Evolutionary conservation across 2,888 invertebrate species (phyloP).

Genomic region (Dusona sp.): DNA sequence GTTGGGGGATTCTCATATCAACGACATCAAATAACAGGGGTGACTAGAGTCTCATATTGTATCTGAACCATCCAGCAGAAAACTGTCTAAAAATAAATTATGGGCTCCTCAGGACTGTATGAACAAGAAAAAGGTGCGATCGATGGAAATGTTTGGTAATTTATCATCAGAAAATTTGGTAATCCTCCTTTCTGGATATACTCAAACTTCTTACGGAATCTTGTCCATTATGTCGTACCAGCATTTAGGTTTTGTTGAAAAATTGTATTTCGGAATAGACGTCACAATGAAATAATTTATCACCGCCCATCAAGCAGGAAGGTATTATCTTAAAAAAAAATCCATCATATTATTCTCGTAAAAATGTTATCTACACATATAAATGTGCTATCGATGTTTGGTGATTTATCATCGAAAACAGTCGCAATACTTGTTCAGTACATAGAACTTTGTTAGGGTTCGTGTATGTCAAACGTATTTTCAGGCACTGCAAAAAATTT

Average conservation of each 20-base stretch:
- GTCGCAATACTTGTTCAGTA: constrained; percentile 6
- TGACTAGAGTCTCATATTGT: too few species aligned
- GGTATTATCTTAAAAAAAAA: constrained; percentile 1
- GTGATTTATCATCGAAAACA: constrained; percentile 46
- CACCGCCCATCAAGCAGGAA: background rate
- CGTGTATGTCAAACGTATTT: background rate
- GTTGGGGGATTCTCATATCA: background rate
- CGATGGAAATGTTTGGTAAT: too few species aligned
- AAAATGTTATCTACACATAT: background rate
- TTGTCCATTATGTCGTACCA: too few species aligned
- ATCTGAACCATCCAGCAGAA: too few species aligned
- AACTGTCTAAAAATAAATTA: background rate
- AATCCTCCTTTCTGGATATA: background rate
- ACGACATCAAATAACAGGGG: background rate
- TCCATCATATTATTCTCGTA: background rate
- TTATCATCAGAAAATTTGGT: background rate
- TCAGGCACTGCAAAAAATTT: constrained; percentile 74
- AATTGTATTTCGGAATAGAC: background rate
- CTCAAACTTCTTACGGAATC: background rate
- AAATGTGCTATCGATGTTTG: constrained; percentile 18
- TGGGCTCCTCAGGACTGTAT: background rate
- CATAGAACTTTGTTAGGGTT: constrained; percentile 24
- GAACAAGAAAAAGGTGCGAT: background rate
- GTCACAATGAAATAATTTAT: background rate
- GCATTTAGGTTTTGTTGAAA: background rate